A percentile compares a stretch with the other conserved stretches of the same genome.
Evolutionary conservation across 2,888 invertebrate species (phyloP).

Genomic region (Azorinus chamasolen): DNA sequence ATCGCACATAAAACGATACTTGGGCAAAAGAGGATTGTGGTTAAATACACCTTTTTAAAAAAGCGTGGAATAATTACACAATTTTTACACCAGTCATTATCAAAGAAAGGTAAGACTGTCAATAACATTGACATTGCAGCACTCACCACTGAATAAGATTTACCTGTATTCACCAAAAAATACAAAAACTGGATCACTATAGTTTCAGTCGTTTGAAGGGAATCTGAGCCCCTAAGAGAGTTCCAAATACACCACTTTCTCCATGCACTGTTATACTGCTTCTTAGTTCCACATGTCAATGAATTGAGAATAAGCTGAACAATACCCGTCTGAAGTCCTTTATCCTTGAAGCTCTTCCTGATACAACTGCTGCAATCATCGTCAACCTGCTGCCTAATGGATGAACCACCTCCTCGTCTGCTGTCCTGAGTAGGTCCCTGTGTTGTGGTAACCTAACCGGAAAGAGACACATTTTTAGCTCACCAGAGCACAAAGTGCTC

Average conservation of each 20-base stretch:
- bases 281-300: slow-evolving; percentile 11
- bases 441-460: slow-evolving; percentile 23
- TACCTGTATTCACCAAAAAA: slow-evolving; percentile 1
- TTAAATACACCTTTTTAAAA: too few relatives aligned
- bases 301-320: slow-evolving; percentile 9
- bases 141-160: slow-evolving; percentile 29
- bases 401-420: slow-evolving; percentile 6
- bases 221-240: slow-evolving; percentile 13
- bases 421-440: background rate
- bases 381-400: background rate
- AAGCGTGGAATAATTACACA: slow-evolving; percentile 10
- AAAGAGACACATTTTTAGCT: too few relatives aligned
- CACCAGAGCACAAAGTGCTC: too few relatives aligned
- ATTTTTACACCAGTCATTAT: slow-evolving; percentile 30
- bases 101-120: slow-evolving; percentile 13
- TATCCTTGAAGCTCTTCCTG: slow-evolving; percentile 7
- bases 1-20: slow-evolving; percentile 53
- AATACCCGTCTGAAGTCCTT: slow-evolving; percentile 3
- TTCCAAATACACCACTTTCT: slow-evolving; percentile 45
- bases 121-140: too few relatives aligned
- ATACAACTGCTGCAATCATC: slow-evolving; percentile 20
- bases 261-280: slow-evolving; percentile 21
- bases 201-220: slow-evolving; percentile 24
- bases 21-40: slow-evolving; percentile 36
- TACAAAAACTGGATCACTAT: slow-evolving; percentile 12